Evolutionary conservation across 2,113 vertebrate genomes (phyloP).

Genomic region (Mesembrinibis cayennensis): DNA sequence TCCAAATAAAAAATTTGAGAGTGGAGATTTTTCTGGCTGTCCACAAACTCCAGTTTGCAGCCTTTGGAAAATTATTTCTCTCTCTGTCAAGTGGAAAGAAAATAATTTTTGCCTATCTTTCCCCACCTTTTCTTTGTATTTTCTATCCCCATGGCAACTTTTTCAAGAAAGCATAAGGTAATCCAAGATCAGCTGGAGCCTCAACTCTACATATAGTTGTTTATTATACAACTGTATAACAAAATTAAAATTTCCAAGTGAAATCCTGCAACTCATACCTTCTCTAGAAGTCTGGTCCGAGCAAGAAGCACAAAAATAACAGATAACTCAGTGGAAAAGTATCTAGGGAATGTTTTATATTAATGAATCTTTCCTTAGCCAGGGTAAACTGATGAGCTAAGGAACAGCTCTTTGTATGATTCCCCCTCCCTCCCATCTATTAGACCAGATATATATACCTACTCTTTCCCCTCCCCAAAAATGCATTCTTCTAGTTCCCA

Average conservation of each 20-base stretch:
- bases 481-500: neutral
- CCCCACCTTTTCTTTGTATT: neutral
- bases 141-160: neutral
- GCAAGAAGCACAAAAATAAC: neutral
- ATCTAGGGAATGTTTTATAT: neutral
- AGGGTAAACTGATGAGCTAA: neutral
- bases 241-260: neutral
- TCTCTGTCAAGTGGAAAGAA: neutral
- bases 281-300: neutral
- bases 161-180: neutral
- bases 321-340: neutral
- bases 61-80: neutral
- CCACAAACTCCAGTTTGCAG: neutral
- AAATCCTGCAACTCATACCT: neutral
- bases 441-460: neutral
- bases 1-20: neutral
- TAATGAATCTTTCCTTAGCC: neutral
- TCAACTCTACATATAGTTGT: neutral
- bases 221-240: neutral
- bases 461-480: neutral
- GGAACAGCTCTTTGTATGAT: neutral
- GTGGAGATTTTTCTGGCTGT: neutral
- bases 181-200: neutral
- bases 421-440: neutral
- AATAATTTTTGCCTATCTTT: neutral